Evolutionary conservation across 2,888 invertebrate genomes (phyloP), one percentile per base, ranked within the genome.

Genomic region (Aproaerema taeniolella): DNA sequence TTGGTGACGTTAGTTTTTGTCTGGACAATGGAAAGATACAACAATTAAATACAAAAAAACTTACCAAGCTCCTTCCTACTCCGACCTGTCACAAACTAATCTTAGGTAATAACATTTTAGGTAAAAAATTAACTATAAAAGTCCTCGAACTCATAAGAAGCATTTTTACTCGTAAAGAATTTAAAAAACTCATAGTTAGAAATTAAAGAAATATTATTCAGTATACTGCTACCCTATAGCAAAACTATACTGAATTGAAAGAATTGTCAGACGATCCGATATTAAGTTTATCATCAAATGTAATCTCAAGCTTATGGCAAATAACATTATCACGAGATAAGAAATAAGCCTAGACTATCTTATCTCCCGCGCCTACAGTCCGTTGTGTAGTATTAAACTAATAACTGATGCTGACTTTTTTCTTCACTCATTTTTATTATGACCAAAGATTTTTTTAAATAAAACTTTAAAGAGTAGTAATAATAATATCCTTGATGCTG

Each of bases 1-100:
- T 98, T 49, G 99, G 99, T 50, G 99, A 99, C 44, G 99, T 98
- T 82, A 99, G 88, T 89, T 98, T 98, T 89, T 98, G 98, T 90
- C 97, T 97, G 89, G 67, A 75, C 91, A 90, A 14, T 29, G 7
- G 4, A 20, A 20, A n/a, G 20, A 6, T 9, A 26, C n/a, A 26
- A 5, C 6, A 26, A 30, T 47, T 53, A 52, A 45, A 54, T 26
- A 26, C n/a, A 26, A 26, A 6, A 26, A 26, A 26, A 68, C 82
- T 81, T 56, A 85, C 85, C 82, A 75, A 67, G 58, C 63, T 67
- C 60, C 50, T 50, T 52, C 51, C 43, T n/a, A n/a, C n/a, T 50
- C 48, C 43, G 58, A 60, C 50, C 28, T 50, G 70, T 83, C 85
- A 85, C 74, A 82, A 76, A 62, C 58, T 66, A 58, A 62, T 60